Conservation (phyloP, 2,113 vertebrate species). For the Setophaga petechia region DNA sequence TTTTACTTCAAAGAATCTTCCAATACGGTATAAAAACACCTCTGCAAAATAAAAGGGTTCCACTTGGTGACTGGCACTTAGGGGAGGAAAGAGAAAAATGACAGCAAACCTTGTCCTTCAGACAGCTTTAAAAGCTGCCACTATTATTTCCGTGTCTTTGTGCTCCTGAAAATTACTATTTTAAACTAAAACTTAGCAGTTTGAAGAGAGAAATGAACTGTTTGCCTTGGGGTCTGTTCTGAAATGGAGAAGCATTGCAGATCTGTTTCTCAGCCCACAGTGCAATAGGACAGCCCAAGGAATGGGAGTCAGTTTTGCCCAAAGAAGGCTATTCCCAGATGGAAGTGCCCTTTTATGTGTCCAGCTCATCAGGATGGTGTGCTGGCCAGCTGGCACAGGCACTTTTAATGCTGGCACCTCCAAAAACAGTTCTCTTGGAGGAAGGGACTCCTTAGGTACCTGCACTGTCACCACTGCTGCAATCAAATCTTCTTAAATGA, state of each 20-base stretch:
- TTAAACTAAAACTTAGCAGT: neutral
- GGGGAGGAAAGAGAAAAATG: slow-evolving; percentile 22
- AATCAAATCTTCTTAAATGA: neutral
- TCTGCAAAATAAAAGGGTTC: neutral
- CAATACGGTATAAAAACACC: neutral
- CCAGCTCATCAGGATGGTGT: neutral
- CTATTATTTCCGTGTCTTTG: neutral
- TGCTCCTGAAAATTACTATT: neutral
- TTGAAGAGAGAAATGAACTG: neutral
- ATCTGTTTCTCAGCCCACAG: neutral
- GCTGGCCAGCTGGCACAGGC: neutral
- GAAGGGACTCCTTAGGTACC: accelerated
- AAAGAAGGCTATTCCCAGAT: neutral
- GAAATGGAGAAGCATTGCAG: neutral
- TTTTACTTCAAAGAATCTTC: neutral
- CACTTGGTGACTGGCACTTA: slow-evolving; percentile 2
- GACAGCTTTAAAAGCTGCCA: slow-evolving; percentile 6
- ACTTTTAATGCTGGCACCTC: neutral
- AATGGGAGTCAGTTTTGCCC: neutral
- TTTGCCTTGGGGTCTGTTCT: neutral
- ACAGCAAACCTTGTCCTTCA: neutral
- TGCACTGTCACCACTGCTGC: neutral
- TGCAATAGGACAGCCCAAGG: neutral
- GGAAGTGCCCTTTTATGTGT: neutral
- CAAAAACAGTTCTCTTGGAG: neutral